These are phyloP conservation scores for Tinamus major DNA, from an alignment of 2,797 vertebrate genomes.

Conservation along the genomic window DNA sequence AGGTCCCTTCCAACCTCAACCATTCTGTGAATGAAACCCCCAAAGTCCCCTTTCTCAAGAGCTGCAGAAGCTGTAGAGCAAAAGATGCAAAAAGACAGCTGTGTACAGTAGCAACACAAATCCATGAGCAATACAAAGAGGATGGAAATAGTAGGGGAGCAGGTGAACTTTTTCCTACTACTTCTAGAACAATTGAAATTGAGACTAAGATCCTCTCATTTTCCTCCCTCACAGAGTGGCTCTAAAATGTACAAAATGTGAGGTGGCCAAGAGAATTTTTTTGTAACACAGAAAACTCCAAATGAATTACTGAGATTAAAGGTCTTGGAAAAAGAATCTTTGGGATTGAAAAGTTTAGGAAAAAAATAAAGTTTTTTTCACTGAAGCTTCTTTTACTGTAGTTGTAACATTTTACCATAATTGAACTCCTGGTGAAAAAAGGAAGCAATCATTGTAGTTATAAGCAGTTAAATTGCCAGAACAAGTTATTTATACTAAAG, in stretches of 20 bases:
- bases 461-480: neutral
- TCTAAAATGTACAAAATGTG: neutral
- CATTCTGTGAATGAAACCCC: neutral
- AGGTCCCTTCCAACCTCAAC: no score
- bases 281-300: neutral
- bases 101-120: neutral
- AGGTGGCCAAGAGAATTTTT: neutral
- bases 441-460: neutral
- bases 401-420: neutral
- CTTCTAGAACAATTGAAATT: neutral
- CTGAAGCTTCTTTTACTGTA: neutral
- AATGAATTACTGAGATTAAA: neutral
- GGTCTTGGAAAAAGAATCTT: neutral
- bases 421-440: neutral
- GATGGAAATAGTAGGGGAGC: neutral
- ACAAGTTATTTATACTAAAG: accelerated
- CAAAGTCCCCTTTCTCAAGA: neutral
- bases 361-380: neutral
- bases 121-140: accelerated
- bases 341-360: neutral
- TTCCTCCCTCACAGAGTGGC: neutral
- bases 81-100: neutral
- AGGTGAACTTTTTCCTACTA: neutral
- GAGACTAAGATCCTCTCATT: neutral
- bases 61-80: neutral